A percentile compares a stretch with the other conserved stretches of the same genome.
Conservation (phyloP, 2,888 invertebrate genomes). For the Brenthis daphne region DNA sequence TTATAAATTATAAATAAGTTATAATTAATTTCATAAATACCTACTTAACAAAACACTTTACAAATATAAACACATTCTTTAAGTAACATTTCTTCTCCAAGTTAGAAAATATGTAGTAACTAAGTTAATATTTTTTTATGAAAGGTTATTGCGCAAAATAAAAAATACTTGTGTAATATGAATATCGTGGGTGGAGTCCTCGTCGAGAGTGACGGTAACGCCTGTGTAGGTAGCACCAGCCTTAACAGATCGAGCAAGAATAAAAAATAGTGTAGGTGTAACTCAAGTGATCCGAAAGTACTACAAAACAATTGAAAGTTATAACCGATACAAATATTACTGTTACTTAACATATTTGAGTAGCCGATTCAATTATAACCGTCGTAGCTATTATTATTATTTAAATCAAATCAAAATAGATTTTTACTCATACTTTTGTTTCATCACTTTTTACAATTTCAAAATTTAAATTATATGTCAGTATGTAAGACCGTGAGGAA, state of each 20-base stretch:
- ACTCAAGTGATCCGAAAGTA: conserved; percentile 57
- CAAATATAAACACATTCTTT: no score
- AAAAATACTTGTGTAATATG: conserved; percentile 51
- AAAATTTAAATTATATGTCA: no score
- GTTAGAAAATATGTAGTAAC: no score
- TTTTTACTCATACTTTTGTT: no score
- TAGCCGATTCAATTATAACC: background rate
- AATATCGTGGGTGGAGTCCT: conserved; percentile 65
- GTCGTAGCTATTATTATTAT: background rate
- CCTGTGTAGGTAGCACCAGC: conserved; percentile 61
- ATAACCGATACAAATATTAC: conserved; percentile 48
- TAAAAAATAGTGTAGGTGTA: conserved; percentile 59
- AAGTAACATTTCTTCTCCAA: no score
- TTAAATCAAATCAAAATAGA: background rate
- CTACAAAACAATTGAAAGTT: conserved; percentile 56
- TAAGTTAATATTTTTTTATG: background rate
- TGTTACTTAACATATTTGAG: conserved; percentile 45
- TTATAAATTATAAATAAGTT: no score
- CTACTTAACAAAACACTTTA: no score
- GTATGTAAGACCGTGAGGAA: no score
- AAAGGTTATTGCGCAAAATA: conserved; percentile 45
- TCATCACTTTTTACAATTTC: no score
- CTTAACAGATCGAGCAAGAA: conserved; percentile 50
- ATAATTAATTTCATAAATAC: no score
- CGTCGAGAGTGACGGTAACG: conserved; percentile 46